Evolutionary conservation across 1,140 invertebrate genomes (phyloP).

Genomic region (Proctacanthus coquilletti): DNA sequence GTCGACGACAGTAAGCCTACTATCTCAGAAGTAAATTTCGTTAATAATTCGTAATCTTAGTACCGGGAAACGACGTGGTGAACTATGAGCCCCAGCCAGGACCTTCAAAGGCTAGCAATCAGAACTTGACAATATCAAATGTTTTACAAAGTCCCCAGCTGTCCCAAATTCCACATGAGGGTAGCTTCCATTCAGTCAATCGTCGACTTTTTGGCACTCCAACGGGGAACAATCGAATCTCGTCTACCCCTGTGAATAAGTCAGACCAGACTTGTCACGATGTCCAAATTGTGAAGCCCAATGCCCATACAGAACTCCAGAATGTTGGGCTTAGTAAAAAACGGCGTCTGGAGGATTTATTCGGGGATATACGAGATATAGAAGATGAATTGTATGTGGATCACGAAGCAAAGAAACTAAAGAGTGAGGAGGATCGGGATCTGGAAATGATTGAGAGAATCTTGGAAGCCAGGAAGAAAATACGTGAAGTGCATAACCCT

Average conservation of each 20-base stretch:
- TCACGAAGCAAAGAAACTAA: constrained; percentile 32
- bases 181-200: constrained; percentile 10
- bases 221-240: constrained; percentile 1
- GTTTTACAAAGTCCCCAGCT: constrained; percentile 8
- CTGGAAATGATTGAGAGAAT: constrained; percentile 49
- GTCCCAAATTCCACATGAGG: constrained; percentile 21
- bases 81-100: neutral
- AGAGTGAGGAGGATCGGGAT: constrained; percentile 37
- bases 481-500: constrained; percentile 22
- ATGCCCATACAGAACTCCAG: constrained; percentile 15
- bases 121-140: too few species aligned
- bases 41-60: too few species aligned
- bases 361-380: constrained; percentile 53
- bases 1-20: constrained; percentile 42
- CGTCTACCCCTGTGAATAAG: neutral
- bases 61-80: neutral
- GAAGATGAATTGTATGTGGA: constrained; percentile 30
- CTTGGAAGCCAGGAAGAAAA: constrained; percentile 37
- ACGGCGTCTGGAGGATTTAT: constrained; percentile 43
- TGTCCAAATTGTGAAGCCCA: constrained; percentile 10
- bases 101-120: neutral
- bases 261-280: constrained; percentile 9
- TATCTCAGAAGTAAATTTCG: too few species aligned
- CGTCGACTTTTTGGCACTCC: constrained; percentile 24
- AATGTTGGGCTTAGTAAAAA: constrained; percentile 28